phyloP scores from a whole-genome alignment of 2,113 vertebrate species.

The Hemibagrus wyckioides region DNA sequence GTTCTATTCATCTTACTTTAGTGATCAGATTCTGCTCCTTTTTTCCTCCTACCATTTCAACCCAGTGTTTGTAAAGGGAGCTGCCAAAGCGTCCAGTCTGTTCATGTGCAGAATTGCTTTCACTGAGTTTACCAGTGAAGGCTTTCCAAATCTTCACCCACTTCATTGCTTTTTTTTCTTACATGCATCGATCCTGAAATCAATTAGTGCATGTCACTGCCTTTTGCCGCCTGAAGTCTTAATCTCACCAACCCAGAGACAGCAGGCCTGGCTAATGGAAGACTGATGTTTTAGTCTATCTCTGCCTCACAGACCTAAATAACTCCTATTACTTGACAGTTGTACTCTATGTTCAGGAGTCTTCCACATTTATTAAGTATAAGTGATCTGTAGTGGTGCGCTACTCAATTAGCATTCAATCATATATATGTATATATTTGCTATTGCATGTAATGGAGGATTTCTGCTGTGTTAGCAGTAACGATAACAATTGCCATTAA shows the following conservation, averaged over 20 bases:
- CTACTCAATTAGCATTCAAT: conserved; percentile 39
- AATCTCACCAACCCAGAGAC: conserved; percentile 39
- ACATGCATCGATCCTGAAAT: conserved; percentile 34
- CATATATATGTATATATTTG: conserved; percentile 1
- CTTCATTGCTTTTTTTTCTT: conserved; percentile 19
- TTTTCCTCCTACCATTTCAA: background rate
- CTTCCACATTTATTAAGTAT: conserved; percentile 25
- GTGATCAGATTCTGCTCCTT: background rate
- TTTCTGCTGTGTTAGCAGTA: conserved; percentile 30
- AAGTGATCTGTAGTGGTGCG: conserved; percentile 1
- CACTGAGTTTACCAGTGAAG: background rate
- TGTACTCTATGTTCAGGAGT: conserved; percentile 21
- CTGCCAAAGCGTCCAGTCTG: background rate
- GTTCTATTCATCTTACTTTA: background rate
- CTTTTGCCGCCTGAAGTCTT: conserved; percentile 36
- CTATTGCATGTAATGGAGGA: conserved; percentile 11
- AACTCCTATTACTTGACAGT: conserved; percentile 12
- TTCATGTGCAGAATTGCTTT: background rate
- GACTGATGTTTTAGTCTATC: conserved; percentile 28
- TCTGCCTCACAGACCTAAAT: conserved; percentile 24
- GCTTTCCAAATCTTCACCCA: background rate
- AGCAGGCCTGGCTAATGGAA: conserved; percentile 29
- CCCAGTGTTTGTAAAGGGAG: background rate
- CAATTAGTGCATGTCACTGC: conserved; percentile 39
- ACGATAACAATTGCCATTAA: conserved; percentile 42